Percentiles rank a stretch among this genome's conserved stretches.
These are phyloP conservation scores for Ispidina picta DNA, from an alignment of 2,797 vertebrate species.

Conservation along the genomic window DNA sequence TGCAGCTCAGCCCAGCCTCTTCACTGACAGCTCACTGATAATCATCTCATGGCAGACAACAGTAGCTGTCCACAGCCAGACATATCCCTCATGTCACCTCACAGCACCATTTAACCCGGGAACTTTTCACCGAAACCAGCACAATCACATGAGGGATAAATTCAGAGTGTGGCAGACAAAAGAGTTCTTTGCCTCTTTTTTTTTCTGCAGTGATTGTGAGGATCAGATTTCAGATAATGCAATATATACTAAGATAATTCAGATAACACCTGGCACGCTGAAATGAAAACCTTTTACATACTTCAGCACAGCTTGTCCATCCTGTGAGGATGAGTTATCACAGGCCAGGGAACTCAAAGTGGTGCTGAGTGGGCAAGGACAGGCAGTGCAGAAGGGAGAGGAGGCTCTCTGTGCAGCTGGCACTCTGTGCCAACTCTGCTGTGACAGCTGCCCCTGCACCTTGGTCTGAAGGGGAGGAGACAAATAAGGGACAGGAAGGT, in stretches of 20 bases:
- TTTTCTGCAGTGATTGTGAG: neutral
- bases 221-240: neutral
- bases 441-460: neutral
- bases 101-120: neutral
- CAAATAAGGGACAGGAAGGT: neutral
- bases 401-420: neutral
- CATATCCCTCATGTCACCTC: neutral
- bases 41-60: neutral
- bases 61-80: neutral
- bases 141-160: neutral
- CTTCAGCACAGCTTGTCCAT: neutral
- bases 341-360: neutral
- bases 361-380: neutral
- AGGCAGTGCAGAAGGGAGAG: neutral
- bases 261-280: no score
- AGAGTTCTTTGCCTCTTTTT: neutral
- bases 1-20: neutral
- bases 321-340: neutral
- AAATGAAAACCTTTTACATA: neutral
- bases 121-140: neutral
- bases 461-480: rapidly evolving
- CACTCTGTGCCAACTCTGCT: neutral
- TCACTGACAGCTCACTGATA: neutral
- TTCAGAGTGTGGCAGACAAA: neutral
- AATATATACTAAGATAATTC: no score